Percentiles rank a stretch among this genome's conserved stretches.
phyloP scores from a whole-genome alignment of 2,888 invertebrate species.

The Bellardia bayeri region DNA sequence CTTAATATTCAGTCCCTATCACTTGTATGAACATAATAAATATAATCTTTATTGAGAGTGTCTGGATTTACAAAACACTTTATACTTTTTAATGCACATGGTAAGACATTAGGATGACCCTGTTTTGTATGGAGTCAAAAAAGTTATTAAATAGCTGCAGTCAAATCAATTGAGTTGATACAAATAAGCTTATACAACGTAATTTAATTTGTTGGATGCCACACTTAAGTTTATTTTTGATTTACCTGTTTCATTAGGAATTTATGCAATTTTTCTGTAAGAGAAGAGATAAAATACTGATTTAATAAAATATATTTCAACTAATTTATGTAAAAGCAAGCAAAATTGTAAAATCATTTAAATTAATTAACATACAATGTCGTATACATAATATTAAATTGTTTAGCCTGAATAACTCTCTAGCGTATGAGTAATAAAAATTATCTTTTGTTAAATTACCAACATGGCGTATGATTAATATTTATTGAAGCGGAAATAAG shows the following conservation, averaged over 20 bases:
- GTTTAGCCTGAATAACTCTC: not conserved
- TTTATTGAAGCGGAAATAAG: not conserved
- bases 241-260: not conserved
- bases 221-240: not conserved
- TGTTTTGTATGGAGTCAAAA: no score
- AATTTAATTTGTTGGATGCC: no score
- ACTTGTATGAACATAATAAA: no score
- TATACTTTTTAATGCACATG: not conserved
- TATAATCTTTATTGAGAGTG: slow-evolving; percentile 19
- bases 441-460: not conserved
- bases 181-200: no score
- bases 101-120: not conserved
- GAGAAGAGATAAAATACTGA: not conserved
- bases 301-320: not conserved
- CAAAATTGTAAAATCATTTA: not conserved
- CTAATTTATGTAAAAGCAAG: not conserved
- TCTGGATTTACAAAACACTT: slow-evolving; percentile 31
- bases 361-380: not conserved
- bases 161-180: no score
- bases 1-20: no score
- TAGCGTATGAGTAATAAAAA: slow-evolving; percentile 18
- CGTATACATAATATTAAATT: slow-evolving; percentile 15
- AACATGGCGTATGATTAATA: slow-evolving; percentile 14
- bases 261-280: not conserved
- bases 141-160: no score